Evolutionary conservation across 2,888 invertebrate genomes (phyloP), one percentile per base, ranked within the genome.

Genomic region (Criorhina ranunculi): DNA sequence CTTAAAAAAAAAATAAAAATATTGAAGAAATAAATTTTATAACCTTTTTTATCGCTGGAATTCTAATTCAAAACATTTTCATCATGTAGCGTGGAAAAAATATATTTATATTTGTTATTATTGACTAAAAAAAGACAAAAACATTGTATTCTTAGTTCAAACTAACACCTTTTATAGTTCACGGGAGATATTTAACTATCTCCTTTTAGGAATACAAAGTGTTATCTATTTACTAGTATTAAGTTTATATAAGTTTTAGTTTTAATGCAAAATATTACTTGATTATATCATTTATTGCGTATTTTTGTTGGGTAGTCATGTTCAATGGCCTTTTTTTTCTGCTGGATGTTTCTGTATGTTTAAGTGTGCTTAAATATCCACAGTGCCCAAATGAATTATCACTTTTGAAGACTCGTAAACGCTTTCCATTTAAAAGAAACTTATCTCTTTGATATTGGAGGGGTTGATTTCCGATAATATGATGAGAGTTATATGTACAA

Each of bases 391-490:
- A 42, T 33, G 57, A 49, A 57, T 46, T 15, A 15, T 42, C 33
- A 62, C 11, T 37, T 37, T 29, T n/a, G 8, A 55, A 11, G 42
- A 57, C 15, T 46, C 87, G 87, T 89, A 90, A 87, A 89, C 88
- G 88, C 83, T 88, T 88, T 88, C 88, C 88, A 90, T 89, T 89
- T 89, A 90, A 89, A 88, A 88, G 86, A 89, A 89, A 55, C 7
- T 44, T 42, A 46, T 55, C 31, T 35, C 33, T 60, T 12, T 37
- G 0, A 17, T 42, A 37, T 53, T 73, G 35, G 19, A 42, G 24
- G 29, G 15, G 15, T 57, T 12, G 44, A 19, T 33, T 40, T 62
- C 46, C 64, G 33, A 51, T 60, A 62, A 67, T 37, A 67, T 31
- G 9, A 49, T 9, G 35, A 31, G 35, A 31, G 24, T 49, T 57